Evolutionary conservation across 64 coral and sea anemone species (phyloP), one percentile per base, ranked within the genome.

Genomic region (Stichodactyla mertensii): DNA sequence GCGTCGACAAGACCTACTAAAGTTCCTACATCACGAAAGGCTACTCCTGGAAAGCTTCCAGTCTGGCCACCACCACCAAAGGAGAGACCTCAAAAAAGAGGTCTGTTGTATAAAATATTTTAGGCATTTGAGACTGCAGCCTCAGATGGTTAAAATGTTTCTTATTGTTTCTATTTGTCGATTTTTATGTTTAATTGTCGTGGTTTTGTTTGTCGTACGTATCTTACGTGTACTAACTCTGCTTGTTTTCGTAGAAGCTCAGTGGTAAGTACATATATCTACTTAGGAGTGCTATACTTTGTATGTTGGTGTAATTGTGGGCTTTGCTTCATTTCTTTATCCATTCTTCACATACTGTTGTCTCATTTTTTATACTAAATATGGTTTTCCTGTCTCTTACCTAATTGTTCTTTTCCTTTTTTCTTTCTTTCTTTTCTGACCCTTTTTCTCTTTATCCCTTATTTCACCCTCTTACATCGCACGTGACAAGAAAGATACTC

Each of bases 261-360:
- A 4, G 62, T 81, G 78, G 78, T 81, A 81, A 81, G 78, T 81
- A 81, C 14, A 45, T 45, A 11, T 81, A 81, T 52, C 14, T 81
- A n/a, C 69, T 74, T 74, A 74, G 78, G 78, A 81, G 78, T 81
- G 78, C 78, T 81, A 81, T 81, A 81, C 78, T 81, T 19, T 22
- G 8, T 53, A 8, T 22, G 14, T 81, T 54, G 12, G 45, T 81
- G 78, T 52, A 2, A 54, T 18, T 52, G 6, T 81, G 28, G 36
- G 6, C 4, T 16, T 15, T 2, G 18, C 19, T 22, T 67, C 9
- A 2, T 74, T 13, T 24, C n/a, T 74, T 22, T 27, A 6, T 74
- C 23, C 27, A n/a, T 74, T 31, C 36, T 22, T 27, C 24, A 27
- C 26, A 27, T 23, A 10, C 22, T 74, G 5, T 67, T 70, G 19